Evolutionary conservation across 2,888 invertebrate genomes (phyloP), one percentile per base, ranked within the genome.

Genomic region (Acholoe squamosa): DNA sequence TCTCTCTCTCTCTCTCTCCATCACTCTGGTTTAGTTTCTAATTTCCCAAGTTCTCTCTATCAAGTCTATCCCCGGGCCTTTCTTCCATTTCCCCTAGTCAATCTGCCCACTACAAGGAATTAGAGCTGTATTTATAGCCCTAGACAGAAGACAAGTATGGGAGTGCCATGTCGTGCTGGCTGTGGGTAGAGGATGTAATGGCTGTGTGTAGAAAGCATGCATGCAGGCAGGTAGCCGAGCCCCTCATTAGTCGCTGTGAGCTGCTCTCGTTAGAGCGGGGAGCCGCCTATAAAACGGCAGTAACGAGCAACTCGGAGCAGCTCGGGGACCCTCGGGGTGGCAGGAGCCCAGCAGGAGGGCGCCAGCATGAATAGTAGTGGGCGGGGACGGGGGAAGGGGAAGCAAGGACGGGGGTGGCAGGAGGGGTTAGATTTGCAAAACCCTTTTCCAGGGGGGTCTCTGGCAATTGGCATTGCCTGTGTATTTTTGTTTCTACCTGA

Each of bases 191-290:
- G 25, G 76, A 31, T 0, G 76, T n/a, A 28, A 5, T 0, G 10
- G 76, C 28, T 0, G 76, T 0, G 25, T n/a, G 76, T 5, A 31
- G 76, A 14, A 31, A 31, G 76, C 16, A 31, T 25, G 28, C n/a
- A 22, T 61, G n/a, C 25, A 25, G 16, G 61, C 61, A 25, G 76
- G 76, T 28, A 76, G 16, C 61, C 33, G 80, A 43, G 80, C 22
- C 80, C 33, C 80, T 80, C 80, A 80, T 80, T 80, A 80, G 43
- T 43, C n/a, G 80, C 43, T 12, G 34, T 34, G 80, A 80, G 80
- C 80, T 80, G 80, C 80, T 80, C 80, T 80, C 80, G 80, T 80
- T 80, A 80, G 80, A 76, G 43, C 80, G 5, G 80, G 80, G 80
- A 80, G 80, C 80, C 43, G 80, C 43, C 80, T 80, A 80, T 80